Base-by-base conservation (phyloP, 2,113 vertebrate species). In the Anarrhichthys ocellatus region DNA sequence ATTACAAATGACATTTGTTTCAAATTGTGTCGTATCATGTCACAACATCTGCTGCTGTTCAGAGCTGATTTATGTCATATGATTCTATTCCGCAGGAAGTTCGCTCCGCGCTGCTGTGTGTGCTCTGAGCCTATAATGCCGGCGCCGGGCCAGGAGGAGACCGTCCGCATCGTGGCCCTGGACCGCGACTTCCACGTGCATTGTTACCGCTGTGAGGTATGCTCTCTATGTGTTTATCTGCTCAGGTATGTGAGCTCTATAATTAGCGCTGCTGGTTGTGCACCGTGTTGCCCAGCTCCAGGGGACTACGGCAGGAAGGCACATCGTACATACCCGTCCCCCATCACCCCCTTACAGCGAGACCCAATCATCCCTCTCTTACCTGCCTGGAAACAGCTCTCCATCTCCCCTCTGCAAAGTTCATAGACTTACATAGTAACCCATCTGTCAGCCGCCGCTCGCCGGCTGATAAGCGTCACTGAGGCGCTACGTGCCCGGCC, bases 161-260 rank as follows among this genome's bases (percentile, higher is more conserved):
- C 98, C 0, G 97, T 99, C 38, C 98, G 98, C 20, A 99, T 99
- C 29, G 98, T 99, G 69, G 98, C 98, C 68, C 93, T 99, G 90
- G 98, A 99, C 89, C 97, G 97, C 0, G 98, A 99, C 90, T 99
- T 99, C 95, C 98, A 99, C 0, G 97, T 99, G 79, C 97, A 98
- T 79, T 99, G 98, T 91, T 99, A 99, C 94, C 96, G 98, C 36
- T 99, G 98, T 59, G 98, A 99, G 97, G 98, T 99, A 69, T 8
- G 95, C 92, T 34, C 34, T 36, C 18, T 50, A 0, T 67, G 65
- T 72, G 67, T 72, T 67, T 3, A 20, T 48, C 14, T 27, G 29
- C 8, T n/a, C 42, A 10, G 63, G 27, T 46, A 46, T 59, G 73
- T 20, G 4, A 62, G 67, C 50, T 36, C 54, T 62, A n/a, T 73